Evolutionary conservation across 2,888 invertebrate species (phyloP).

Genomic region (Caenorhabditis becei): DNA sequence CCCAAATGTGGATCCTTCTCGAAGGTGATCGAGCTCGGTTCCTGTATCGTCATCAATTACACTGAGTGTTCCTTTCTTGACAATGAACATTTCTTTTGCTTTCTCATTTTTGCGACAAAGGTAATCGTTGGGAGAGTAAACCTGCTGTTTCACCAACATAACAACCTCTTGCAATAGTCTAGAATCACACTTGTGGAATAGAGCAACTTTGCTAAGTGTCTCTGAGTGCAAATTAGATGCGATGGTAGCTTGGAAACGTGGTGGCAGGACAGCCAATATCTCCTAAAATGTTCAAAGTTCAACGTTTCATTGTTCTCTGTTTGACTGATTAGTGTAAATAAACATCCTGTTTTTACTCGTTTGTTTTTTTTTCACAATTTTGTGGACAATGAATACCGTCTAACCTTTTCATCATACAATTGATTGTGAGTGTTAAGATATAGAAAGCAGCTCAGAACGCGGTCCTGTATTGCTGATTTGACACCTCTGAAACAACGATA

Average conservation of each 20-base stretch:
- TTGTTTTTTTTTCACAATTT: no score
- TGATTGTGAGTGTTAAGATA: constrained; percentile 74
- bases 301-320: no score
- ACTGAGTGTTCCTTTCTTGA: constrained; percentile 73
- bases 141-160: constrained; percentile 75
- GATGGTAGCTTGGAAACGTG: constrained; percentile 74
- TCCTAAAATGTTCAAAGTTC: constrained; percentile 54
- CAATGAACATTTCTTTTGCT: constrained; percentile 79
- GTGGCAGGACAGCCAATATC: constrained; percentile 74
- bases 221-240: constrained; percentile 63
- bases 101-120: constrained; percentile 73
- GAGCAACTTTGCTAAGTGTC: constrained; percentile 67
- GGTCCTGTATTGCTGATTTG: constrained; percentile 70
- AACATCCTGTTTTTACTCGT: no score
- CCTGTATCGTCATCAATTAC: constrained; percentile 66
- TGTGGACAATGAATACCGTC: no score
- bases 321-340: no score
- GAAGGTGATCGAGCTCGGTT: constrained; percentile 46
- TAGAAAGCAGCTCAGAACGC: constrained; percentile 75
- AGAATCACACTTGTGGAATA: constrained; percentile 73
- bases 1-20: constrained; percentile 75
- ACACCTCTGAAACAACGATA: constrained; percentile 69
- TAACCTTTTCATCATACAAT: constrained; percentile 65
- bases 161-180: constrained; percentile 77
- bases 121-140: constrained; percentile 77